Base-by-base conservation (phyloP, 1,140 invertebrate species). In the Sycophaga agraensis region DNA sequence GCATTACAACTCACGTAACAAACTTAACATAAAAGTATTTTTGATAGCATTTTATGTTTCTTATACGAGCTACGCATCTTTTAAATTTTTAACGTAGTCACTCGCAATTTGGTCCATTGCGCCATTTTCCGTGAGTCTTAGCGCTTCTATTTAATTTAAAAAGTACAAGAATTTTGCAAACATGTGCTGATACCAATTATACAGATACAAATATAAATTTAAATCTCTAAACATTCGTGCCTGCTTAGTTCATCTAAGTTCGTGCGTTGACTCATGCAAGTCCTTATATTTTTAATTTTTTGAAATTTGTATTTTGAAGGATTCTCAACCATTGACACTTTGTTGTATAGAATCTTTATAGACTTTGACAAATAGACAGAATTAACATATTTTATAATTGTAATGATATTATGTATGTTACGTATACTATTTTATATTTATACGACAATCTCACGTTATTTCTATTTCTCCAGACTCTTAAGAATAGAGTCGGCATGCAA, bases 71-170 rank as follows among this genome's bases (percentile, higher is more conserved):
- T 60, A 54, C 39, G 31, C 49, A 35, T 60, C 17, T 54, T n/a
- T 34, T 34, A 58, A 42, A 45, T 26, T 51, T 51, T 37, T 14
- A 60, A 60, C 26, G 40, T 28, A 61, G 34, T 19, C 48, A 55
- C 40, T 40, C 51, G 51, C 43, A 55, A 61, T 55, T 61, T 63
- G 60, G 60, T 63, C 60, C 60, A 40, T 61, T 40, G 51, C 51
- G 59, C 59, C n/a, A 7, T 55, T 61, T 55, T 40, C 22, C 49
- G 11, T 26, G 58, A 60, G 40, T 45, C 48, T 26, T 60, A 61
- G 51, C 50, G 51, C 59, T 61, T 48, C 50, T 49, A 37, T 46
- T 46, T 49, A 48, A 55, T 46, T 61, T 61, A 16, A 55, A 46
- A 49, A 40, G 12, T 61, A 55, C 34, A 55, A 48, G 43, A 50